phyloP scores from a whole-genome alignment of 2,888 invertebrate species.

The Phaedon cochleariae region DNA sequence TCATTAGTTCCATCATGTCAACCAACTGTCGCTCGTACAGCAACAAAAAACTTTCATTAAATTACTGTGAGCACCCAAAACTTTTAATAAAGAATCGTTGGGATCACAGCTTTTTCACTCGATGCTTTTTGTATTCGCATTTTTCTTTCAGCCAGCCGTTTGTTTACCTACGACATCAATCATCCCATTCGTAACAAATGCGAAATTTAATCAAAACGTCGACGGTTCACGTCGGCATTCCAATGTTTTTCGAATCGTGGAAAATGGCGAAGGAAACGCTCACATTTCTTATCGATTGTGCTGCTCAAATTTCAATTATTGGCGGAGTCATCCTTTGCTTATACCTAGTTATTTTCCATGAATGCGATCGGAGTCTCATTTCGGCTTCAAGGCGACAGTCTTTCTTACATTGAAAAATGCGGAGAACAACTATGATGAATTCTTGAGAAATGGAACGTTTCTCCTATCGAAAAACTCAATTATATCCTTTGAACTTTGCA shows the following conservation, averaged over 20 bases:
- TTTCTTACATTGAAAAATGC: too few species aligned
- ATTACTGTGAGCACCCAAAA: conserved; percentile 55
- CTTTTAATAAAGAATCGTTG: conserved; percentile 56
- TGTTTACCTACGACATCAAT: conserved; percentile 59
- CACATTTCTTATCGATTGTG: conserved; percentile 29
- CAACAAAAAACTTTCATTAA: conserved; percentile 53
- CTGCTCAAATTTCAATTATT: conserved; percentile 21
- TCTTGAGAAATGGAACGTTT: too few species aligned
- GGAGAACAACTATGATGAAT: too few species aligned
- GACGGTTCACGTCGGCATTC: conserved; percentile 30
- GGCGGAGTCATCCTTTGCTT: conserved; percentile 5
- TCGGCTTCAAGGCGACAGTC: too few species aligned
- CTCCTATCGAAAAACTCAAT: too few species aligned
- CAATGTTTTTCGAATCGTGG: conserved; percentile 34
- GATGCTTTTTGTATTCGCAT: conserved; percentile 52
- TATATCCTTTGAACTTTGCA: too few species aligned
- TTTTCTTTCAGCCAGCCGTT: conserved; percentile 50
- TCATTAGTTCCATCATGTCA: conserved; percentile 40
- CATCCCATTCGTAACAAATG: conserved; percentile 56
- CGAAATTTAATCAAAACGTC: conserved; percentile 58
- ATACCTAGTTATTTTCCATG: background rate
- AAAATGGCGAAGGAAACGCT: conserved; percentile 17
- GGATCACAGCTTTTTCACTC: conserved; percentile 55
- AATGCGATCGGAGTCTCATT: background rate
- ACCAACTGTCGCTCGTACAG: conserved; percentile 28